Conservation (phyloP, 2,113 vertebrate genomes). For the Danionella cerebrum region DNA sequence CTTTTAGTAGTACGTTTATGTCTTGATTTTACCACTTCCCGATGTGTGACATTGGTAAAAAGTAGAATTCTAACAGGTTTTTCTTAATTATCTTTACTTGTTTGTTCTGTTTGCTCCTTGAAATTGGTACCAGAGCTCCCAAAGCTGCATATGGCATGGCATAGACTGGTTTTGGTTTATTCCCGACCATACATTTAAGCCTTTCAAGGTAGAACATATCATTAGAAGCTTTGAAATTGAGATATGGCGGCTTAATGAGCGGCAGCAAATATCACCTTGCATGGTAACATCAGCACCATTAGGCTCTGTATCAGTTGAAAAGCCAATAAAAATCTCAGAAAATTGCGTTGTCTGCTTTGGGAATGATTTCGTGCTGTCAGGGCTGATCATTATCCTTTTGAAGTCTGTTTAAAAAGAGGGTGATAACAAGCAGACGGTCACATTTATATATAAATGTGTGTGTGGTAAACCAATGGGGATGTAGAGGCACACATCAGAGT, state of each 20-base stretch:
- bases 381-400: conserved; percentile 20
- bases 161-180: background rate
- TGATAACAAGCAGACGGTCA: background rate
- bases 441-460: background rate
- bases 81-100: conserved; percentile 2
- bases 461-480: background rate
- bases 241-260: conserved; percentile 10
- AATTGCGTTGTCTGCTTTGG: background rate
- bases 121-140: conserved; percentile 37
- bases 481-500: background rate
- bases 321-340: conserved; percentile 31
- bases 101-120: conserved; percentile 23
- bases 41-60: background rate
- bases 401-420: background rate
- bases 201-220: conserved; percentile 12
- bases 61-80: background rate
- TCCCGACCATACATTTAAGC: background rate
- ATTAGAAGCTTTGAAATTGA: conserved; percentile 21
- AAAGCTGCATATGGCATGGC: conserved; percentile 29
- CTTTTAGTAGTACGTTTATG: conserved; percentile 14
- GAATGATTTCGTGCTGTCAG: conserved; percentile 17
- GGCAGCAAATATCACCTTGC: conserved; percentile 27
- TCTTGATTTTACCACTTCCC: background rate
- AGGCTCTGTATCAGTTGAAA: conserved; percentile 29
- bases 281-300: conserved; percentile 26